These are phyloP conservation scores for Melanostoma mellinum DNA, from an alignment of 2,888 invertebrate species.

Conservation along the genomic window DNA sequence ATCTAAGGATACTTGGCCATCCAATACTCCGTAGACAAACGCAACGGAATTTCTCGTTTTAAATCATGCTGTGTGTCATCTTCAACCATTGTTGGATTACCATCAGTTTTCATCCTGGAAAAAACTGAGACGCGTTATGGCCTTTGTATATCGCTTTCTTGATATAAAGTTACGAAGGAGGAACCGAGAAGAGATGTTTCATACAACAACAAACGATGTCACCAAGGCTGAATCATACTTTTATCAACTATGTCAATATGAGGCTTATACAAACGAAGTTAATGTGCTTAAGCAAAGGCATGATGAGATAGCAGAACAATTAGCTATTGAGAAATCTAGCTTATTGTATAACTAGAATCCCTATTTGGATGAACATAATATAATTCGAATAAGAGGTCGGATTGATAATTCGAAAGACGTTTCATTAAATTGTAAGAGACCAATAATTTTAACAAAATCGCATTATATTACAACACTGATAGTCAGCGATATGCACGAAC, in stretches of 20 bases:
- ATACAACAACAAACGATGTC: not conserved
- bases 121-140: not conserved
- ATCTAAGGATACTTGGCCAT: constrained; percentile 20
- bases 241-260: constrained; percentile 5
- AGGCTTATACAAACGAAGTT: not conserved
- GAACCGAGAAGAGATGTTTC: not conserved
- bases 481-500: constrained; percentile 2
- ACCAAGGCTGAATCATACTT: constrained; percentile 5
- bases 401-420: constrained; percentile 30
- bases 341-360: constrained; percentile 26
- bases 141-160: not conserved
- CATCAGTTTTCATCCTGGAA: constrained; percentile 27
- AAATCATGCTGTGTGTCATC: not conserved
- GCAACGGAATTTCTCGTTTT: not conserved
- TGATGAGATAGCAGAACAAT: not conserved
- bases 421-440: constrained; percentile 6
- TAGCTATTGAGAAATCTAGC: not conserved
- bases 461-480: constrained; percentile 17
- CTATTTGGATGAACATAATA: constrained; percentile 21
- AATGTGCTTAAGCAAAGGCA: not conserved
- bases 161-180: not conserved
- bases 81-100: constrained; percentile 8
- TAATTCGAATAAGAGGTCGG: constrained; percentile 35
- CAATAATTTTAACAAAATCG: constrained; percentile 28
- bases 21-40: not conserved